Evolutionary conservation across 2,113 vertebrate genomes (phyloP).

Genomic region (Pyrgilauda ruficollis): DNA sequence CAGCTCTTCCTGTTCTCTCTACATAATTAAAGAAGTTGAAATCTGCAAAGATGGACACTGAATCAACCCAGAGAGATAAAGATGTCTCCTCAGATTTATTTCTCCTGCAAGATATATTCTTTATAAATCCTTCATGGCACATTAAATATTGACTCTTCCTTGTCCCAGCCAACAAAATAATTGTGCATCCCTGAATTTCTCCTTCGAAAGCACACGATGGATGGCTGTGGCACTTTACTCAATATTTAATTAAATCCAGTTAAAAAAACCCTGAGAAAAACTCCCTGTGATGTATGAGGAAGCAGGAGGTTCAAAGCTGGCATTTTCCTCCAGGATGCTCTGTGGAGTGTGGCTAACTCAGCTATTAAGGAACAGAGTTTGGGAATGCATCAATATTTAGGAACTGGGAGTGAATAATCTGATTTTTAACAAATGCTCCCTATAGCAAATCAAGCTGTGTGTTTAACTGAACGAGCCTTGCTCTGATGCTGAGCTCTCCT

Average conservation of each 20-base stretch:
- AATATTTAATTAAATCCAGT: slow-evolving; percentile 51
- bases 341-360: neutral
- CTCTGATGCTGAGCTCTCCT: neutral
- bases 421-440: neutral
- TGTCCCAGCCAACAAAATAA: slow-evolving; percentile 26
- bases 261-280: neutral
- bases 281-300: neutral
- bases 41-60: neutral
- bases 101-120: slow-evolving; percentile 14
- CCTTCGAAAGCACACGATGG: neutral
- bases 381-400: neutral
- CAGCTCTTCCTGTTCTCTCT: neutral
- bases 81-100: slow-evolving; percentile 35
- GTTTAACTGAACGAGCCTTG: neutral
- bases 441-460: fast-evolving
- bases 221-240: slow-evolving; percentile 24
- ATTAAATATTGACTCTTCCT: slow-evolving; percentile 63
- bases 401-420: neutral
- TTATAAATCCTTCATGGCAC: slow-evolving; percentile 53
- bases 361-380: neutral
- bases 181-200: neutral
- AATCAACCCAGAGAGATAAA: slow-evolving; percentile 26
- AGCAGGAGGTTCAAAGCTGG: neutral
- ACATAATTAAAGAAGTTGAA: slow-evolving; percentile 27
- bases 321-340: neutral